These are phyloP conservation scores for Dryococelus australis DNA, from an alignment of 2,888 invertebrate genomes.

Conservation along the genomic window DNA sequence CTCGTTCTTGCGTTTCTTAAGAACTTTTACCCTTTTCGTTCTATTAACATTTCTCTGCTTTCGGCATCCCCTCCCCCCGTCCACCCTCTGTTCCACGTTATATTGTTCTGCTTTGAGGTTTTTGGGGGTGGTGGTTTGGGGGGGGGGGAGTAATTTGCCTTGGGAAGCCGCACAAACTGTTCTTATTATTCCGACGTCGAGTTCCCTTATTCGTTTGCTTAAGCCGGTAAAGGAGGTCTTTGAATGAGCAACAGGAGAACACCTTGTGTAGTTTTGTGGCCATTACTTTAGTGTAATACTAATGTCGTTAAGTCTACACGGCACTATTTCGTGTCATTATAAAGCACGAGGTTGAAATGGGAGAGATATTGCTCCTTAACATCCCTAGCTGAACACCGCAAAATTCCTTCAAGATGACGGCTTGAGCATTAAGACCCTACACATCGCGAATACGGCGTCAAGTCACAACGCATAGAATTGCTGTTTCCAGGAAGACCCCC, in stretches of 20 bases:
- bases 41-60: not conserved
- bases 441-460: too few species aligned
- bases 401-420: too few species aligned
- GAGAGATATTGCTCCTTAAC: too few species aligned
- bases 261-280: not conserved
- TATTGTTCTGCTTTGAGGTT: not conserved
- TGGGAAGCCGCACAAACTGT: not conserved
- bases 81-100: not conserved
- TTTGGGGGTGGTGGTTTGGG: too few species aligned
- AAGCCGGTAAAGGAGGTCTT: not conserved
- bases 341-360: too few species aligned
- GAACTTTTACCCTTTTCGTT: conserved; percentile 16
- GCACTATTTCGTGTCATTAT: too few species aligned
- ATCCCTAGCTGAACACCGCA: too few species aligned
- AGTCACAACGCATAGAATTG: too few species aligned
- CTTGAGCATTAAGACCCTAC: too few species aligned
- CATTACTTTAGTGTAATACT: not conserved
- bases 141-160: not conserved
- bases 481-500: too few species aligned
- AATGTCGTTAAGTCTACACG: too few species aligned
- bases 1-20: not conserved
- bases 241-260: not conserved
- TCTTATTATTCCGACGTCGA: not conserved
- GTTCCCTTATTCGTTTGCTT: not conserved
- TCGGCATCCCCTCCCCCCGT: not conserved